A percentile compares a stretch with the other conserved stretches of the same genome.
Conservation (phyloP, 2,888 invertebrate genomes). For the Drosophila quinaria region DNA sequence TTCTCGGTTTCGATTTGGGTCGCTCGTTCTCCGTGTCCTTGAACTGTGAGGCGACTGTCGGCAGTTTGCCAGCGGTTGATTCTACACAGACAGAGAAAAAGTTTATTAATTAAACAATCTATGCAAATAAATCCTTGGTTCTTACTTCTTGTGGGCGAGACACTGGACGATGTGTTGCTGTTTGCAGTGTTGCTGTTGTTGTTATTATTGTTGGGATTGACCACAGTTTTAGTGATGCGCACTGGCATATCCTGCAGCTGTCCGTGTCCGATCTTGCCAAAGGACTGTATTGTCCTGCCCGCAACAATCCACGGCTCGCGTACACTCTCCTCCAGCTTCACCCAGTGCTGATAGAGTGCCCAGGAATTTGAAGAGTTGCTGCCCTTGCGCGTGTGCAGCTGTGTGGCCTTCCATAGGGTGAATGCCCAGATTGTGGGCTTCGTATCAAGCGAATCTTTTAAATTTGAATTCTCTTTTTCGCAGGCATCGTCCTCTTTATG, state of each 20-base stretch:
- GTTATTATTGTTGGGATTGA: constrained; percentile 78
- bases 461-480: constrained; percentile 86
- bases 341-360: constrained; percentile 94
- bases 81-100: constrained; percentile 18
- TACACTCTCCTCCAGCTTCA: constrained; percentile 91
- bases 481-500: constrained; percentile 87
- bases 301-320: constrained; percentile 93
- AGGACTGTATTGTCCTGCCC: constrained; percentile 91
- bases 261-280: constrained; percentile 88
- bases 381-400: constrained; percentile 84
- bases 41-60: constrained; percentile 62
- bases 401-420: constrained; percentile 91
- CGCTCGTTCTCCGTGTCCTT: constrained; percentile 78
- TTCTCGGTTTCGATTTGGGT: constrained; percentile 64
- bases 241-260: constrained; percentile 86
- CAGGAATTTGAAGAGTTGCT: constrained; percentile 89
- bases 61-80: constrained; percentile 68
- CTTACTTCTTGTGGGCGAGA: constrained; percentile 81
- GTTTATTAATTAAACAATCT: neutral
- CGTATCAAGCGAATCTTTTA: constrained; percentile 89
- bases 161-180: constrained; percentile 54
- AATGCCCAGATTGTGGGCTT: constrained; percentile 95
- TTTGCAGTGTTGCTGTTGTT: constrained; percentile 59
- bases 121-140: constrained; percentile 11
- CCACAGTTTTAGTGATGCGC: constrained; percentile 86